A percentile compares a stretch with the other conserved stretches of the same genome.
phyloP scores from a whole-genome alignment of 2,888 invertebrate species.

The Callosobruchus maculatus region DNA sequence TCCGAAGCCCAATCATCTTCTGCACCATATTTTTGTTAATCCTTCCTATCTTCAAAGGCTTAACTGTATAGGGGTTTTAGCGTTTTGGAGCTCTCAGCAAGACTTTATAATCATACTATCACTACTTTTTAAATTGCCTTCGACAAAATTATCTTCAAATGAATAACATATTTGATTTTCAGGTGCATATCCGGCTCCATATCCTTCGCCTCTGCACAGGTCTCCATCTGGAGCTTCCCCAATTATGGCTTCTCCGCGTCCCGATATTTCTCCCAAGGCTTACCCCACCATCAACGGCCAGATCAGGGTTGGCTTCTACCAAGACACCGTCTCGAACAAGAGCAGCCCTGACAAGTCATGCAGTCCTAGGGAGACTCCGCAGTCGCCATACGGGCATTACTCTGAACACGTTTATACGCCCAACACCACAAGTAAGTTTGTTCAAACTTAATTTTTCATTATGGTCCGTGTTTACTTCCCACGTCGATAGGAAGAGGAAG shows the following conservation, averaged over 20 bases:
- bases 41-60: too few species aligned
- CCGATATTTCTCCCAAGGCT: slow-evolving; percentile 62
- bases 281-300: slow-evolving; percentile 77
- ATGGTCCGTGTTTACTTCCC: too few species aligned
- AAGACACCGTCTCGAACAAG: slow-evolving; percentile 79
- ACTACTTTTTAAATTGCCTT: too few species aligned
- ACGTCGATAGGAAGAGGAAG: too few species aligned
- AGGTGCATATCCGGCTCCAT: slow-evolving; percentile 64
- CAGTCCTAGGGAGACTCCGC: slow-evolving; percentile 72
- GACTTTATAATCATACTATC: too few species aligned
- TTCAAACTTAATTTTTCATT: too few species aligned
- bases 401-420: slow-evolving; percentile 58
- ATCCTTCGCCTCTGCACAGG: slow-evolving; percentile 68
- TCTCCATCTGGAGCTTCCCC: slow-evolving; percentile 68
- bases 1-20: too few species aligned
- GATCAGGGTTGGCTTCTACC: slow-evolving; percentile 84
- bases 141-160: too few species aligned
- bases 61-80: too few species aligned
- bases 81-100: too few species aligned
- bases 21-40: too few species aligned
- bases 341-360: slow-evolving; percentile 82
- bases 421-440: slow-evolving; percentile 47
- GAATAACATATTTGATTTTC: not conserved
- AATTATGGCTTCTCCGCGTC: slow-evolving; percentile 64
- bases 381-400: slow-evolving; percentile 57